Evolutionary conservation across 2,888 invertebrate species (phyloP), one percentile per base, ranked within the genome.

Genomic region (Pollenia labialis): DNA sequence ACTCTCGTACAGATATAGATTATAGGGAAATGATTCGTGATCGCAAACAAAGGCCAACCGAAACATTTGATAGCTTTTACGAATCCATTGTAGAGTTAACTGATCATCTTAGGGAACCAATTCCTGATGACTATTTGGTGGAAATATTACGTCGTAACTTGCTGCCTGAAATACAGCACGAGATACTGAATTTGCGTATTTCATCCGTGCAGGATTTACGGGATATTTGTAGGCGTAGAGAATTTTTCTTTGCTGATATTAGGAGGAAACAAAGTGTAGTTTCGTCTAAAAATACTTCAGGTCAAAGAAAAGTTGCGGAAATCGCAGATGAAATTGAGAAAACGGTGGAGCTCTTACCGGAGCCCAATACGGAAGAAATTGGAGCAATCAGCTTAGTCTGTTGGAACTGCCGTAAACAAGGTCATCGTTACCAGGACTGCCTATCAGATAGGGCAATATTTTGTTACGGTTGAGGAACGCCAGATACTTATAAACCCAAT

Each of bases 21-120:
- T 52, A 52, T 52, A n/a, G 52, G 8, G 52, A 52, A 16, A 52
- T 52, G 52, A 52, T 52, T 16, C n/a, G 16, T 4, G 52, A 52
- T 52, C 52, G 52, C 12, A 52, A 52, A 4, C 52, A 16, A 16
- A 11, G 9, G 16, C 16, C n/a, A 7, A 52, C 7, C 14, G 16
- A 52, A 16, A 52, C 52, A 16, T 52, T 52, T 16, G 52, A 52
- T 16, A 52, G 52, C 52, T 52, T 52, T 52, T 52, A 52, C 46
- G 11, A 46, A 46, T 46, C 46, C 9, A 46, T 46, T 9, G 46
- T 46, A 46, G 46, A 46, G 12, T 54, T 54, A 9, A 54, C 54
- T 2, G 18, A 54, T 10, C 54, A 54, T 16, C 54, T 54, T 18
- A 54, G 18, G 1, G 54, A 54, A 54, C 18, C 54, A 10, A 54